phyloP scores from a whole-genome alignment of 2,888 invertebrate genomes.

The Leptinotarsa juncta region DNA sequence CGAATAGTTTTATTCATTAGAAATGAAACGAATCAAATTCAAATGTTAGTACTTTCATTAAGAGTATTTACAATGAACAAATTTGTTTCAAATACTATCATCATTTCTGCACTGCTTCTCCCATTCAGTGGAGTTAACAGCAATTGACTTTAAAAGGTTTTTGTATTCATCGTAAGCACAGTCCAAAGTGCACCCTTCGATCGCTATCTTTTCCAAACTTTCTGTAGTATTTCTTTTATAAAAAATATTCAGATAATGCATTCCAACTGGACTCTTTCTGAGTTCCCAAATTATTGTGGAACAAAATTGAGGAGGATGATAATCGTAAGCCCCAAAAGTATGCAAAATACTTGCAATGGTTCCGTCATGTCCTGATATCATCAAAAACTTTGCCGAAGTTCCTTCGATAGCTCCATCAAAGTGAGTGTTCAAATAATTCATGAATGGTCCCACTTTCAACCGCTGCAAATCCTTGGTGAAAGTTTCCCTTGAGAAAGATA shows the following conservation, averaged over 20 bases:
- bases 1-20: no score
- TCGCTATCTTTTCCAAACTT: not conserved
- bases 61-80: no score
- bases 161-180: slow-evolving; percentile 16
- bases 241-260: slow-evolving; percentile 62
- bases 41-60: no score
- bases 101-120: slow-evolving; percentile 2
- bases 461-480: slow-evolving; percentile 71
- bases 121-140: slow-evolving; percentile 20
- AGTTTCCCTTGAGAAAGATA: slow-evolving; percentile 70
- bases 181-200: not conserved
- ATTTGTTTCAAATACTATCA: no score
- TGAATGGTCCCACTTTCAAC: slow-evolving; percentile 73
- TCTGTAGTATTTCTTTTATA: slow-evolving; percentile 72
- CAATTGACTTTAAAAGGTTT: slow-evolving; percentile 1
- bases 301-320: slow-evolving; percentile 76
- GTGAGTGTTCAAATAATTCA: slow-evolving; percentile 75
- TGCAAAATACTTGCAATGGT: slow-evolving; percentile 81
- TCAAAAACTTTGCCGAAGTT: slow-evolving; percentile 70
- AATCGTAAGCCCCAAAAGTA: slow-evolving; percentile 75
- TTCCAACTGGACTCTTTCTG: slow-evolving; percentile 50
- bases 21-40: no score
- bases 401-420: slow-evolving; percentile 65
- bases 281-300: slow-evolving; percentile 80
- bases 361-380: slow-evolving; percentile 86